phyloP scores from a whole-genome alignment of 2,113 vertebrate species.

The Takifugu flavidus region DNA sequence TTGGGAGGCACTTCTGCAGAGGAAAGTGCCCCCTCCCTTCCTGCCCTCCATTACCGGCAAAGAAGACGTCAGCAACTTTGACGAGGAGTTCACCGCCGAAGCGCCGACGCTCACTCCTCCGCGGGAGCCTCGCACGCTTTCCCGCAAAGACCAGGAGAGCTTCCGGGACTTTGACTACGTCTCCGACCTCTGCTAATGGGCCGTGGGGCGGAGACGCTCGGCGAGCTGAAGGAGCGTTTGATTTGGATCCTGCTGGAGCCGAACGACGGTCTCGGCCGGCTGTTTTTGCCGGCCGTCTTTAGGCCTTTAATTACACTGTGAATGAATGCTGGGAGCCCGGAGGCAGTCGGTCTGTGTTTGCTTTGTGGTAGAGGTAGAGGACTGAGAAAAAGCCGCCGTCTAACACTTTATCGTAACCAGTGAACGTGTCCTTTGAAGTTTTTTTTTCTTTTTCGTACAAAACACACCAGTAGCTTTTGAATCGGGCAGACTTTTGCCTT shows the following conservation, averaged over 20 bases:
- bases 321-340: conserved; percentile 48
- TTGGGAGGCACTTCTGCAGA: conserved; percentile 89
- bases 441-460: too few relatives aligned
- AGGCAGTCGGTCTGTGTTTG: conserved; percentile 23
- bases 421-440: too few relatives aligned
- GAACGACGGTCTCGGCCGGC: not conserved
- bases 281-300: conserved; percentile 4
- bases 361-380: conserved; percentile 26
- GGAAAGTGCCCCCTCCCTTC: conserved; percentile 90
- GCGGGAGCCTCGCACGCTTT: conserved; percentile 90
- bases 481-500: conserved; percentile 32
- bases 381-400: conserved; percentile 16
- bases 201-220: not conserved
- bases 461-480: conserved; percentile 35
- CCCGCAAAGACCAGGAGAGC: conserved; percentile 92
- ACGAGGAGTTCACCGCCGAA: conserved; percentile 97
- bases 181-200: conserved; percentile 91
- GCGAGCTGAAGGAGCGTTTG: conserved; percentile 21
- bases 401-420: too few relatives aligned
- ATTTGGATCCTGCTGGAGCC: not conserved
- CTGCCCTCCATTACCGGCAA: conserved; percentile 85
- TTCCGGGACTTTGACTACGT: conserved; percentile 98
- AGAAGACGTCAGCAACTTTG: conserved; percentile 98
- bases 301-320: conserved; percentile 56
- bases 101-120: conserved; percentile 90